Conservation (phyloP, 2,888 invertebrate species). For the Amblyteles armatorius region DNA sequence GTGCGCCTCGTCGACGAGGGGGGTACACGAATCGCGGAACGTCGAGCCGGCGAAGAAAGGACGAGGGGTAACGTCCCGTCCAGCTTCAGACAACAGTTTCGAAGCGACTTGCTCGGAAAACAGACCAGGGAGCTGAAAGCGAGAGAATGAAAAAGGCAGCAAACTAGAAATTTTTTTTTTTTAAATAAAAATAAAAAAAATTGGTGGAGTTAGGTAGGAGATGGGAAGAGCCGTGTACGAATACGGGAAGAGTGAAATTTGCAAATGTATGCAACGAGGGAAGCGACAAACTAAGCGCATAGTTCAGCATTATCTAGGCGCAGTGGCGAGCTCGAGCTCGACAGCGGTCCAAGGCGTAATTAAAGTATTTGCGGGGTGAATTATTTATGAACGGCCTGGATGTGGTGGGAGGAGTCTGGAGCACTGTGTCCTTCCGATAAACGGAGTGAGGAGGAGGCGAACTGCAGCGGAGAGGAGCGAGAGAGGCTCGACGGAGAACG, state of each 20-base stretch:
- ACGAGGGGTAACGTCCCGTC: constrained; percentile 22
- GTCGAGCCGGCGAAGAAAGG: neutral
- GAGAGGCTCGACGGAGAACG: neutral
- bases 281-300: constrained; percentile 70
- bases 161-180: neutral
- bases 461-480: constrained; percentile 18
- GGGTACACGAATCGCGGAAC: constrained; percentile 5
- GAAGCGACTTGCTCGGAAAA: neutral
- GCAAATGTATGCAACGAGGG: constrained; percentile 71
- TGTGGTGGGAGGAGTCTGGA: constrained; percentile 50
- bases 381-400: constrained; percentile 75
- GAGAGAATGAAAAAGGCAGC: constrained; percentile 18
- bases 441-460: neutral
- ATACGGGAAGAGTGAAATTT: constrained; percentile 67
- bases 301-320: constrained; percentile 72
- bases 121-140: neutral
- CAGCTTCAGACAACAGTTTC: constrained; percentile 5
- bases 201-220: constrained; percentile 17
- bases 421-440: constrained; percentile 17
- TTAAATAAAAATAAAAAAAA: constrained; percentile 34
- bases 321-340: constrained; percentile 19
- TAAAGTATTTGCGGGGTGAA: constrained; percentile 79
- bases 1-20: constrained; percentile 20
- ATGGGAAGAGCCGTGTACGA: constrained; percentile 51
- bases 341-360: constrained; percentile 70